Base-by-base conservation (phyloP, 2,888 invertebrate species). In the Limnephilus rhombicus region DNA sequence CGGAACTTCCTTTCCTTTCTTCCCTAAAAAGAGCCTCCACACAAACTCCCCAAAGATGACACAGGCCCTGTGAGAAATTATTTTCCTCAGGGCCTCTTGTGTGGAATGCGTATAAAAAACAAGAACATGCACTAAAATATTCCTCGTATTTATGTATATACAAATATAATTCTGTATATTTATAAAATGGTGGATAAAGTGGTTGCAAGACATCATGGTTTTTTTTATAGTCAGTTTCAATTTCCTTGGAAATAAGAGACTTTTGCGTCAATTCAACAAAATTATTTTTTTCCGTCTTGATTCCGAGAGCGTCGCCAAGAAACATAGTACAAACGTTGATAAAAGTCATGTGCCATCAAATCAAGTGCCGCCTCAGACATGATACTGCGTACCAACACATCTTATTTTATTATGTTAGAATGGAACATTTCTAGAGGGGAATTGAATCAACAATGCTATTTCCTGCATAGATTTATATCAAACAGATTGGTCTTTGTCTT, bases 361-460 rank as follows among this genome's bases (percentile, higher is more conserved):
- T 86, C 41, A 86, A 41, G 45, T 86, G 49, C 49, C 86, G 45
- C 41, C 45, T 45, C 41, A 37, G 86, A 86, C 86, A 45, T 86
- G 45, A 86, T 86, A 45, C n/a, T 45, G 45, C 86, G 86, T 29
- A 86, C 86, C 37, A 24, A 86, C 45, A 41, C 86, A 86, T 86
- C 29, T 86, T 4, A 29, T 29, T 68, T 68, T 68, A 68, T 68
- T 68, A 24, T 68, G 68, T 68, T 24, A 86, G 45, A 45, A 29
- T 45, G 29, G 41, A 86, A 86, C 49, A 41, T 45, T 86, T 86
- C 45, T 29, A 49, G 45, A 41, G 18, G 13, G 86, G 49, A 86
- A 45, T 86, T 29, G 86, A 86, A 86, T 86, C 86, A 86, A 45
- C 86, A 86, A 29, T 86, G 86, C 13, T 86, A 29, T 45, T 86